Evolutionary conservation across 2,888 invertebrate genomes (phyloP).

Genomic region (Yponomeuta cagnagella): DNA sequence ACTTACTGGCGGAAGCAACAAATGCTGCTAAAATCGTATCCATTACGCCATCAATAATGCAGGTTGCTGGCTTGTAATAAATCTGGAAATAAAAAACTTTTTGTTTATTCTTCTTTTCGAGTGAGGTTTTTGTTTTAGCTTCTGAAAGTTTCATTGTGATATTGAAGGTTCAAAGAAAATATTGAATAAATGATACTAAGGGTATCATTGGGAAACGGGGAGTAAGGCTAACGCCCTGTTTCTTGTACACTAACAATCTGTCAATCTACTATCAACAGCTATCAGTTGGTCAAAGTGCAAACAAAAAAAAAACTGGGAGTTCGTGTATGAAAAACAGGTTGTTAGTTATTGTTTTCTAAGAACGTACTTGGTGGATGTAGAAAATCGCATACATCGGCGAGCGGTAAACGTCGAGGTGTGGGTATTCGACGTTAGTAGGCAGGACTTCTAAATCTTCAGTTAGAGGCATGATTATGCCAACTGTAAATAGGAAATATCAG

Average conservation of each 20-base stretch:
- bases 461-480: slow-evolving; percentile 63
- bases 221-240: too few relatives aligned
- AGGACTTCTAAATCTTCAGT: slow-evolving; percentile 62
- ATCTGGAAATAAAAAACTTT: slow-evolving; percentile 36
- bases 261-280: too few relatives aligned
- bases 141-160: too few relatives aligned
- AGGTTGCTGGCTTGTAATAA: slow-evolving; percentile 70
- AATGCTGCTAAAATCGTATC: slow-evolving; percentile 68
- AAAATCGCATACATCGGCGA: slow-evolving; percentile 50
- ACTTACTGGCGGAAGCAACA: slow-evolving; percentile 61
- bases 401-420: slow-evolving; percentile 54
- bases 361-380: slow-evolving; percentile 62
- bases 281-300: too few relatives aligned
- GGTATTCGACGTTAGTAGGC: slow-evolving; percentile 70
- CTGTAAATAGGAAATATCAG: slow-evolving; percentile 33
- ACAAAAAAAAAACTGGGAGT: too few relatives aligned
- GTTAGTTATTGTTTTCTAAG: neutral
- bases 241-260: too few relatives aligned
- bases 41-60: slow-evolving; percentile 68
- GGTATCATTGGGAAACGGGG: too few relatives aligned
- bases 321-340: too few relatives aligned
- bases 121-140: too few relatives aligned
- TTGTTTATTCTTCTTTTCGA: too few relatives aligned
- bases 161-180: too few relatives aligned
- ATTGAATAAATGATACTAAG: too few relatives aligned